A percentile compares a stretch with the other conserved stretches of the same genome.
Conservation (phyloP, 2,888 invertebrate species). For the Platycheirus albimanus region DNA sequence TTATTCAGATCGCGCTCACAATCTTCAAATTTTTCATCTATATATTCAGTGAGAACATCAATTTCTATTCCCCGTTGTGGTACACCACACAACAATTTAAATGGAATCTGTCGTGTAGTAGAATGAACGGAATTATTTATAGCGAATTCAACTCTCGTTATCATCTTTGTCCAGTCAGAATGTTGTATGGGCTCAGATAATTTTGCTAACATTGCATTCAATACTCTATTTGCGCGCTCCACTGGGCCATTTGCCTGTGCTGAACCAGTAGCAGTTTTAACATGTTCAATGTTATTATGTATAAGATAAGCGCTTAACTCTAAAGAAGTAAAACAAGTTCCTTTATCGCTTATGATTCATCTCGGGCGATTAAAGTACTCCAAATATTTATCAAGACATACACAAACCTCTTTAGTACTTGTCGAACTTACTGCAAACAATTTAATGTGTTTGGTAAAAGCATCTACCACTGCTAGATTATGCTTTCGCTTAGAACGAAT, state of each 20-base stretch:
- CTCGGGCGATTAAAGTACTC: constrained; percentile 14
- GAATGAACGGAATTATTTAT: no score
- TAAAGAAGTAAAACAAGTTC: no score
- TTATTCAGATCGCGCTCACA: neutral
- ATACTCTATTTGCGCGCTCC: constrained; percentile 3
- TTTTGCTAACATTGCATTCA: neutral
- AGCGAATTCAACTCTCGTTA: no score
- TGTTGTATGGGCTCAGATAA: no score
- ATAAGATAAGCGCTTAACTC: constrained; percentile 65
- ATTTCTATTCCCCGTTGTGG: constrained; percentile 11
- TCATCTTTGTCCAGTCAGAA: neutral
- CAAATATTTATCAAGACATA: no score
- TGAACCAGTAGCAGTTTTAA: constrained; percentile 75
- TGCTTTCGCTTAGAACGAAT: no score
- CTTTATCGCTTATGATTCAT: constrained; percentile 13
- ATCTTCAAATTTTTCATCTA: neutral
- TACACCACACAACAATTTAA: no score
- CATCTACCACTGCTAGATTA: constrained; percentile 14
- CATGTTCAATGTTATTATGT: constrained; percentile 70
- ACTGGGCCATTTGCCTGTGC: constrained; percentile 77
- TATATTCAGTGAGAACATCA: neutral
- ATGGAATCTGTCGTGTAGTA: no score
- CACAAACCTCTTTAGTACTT: no score
- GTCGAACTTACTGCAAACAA: neutral
- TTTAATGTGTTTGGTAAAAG: constrained; percentile 1